Evolutionary conservation across 2,113 vertebrate genomes (phyloP), one percentile per base, ranked within the genome.

Genomic region (Thymallus thymallus): DNA sequence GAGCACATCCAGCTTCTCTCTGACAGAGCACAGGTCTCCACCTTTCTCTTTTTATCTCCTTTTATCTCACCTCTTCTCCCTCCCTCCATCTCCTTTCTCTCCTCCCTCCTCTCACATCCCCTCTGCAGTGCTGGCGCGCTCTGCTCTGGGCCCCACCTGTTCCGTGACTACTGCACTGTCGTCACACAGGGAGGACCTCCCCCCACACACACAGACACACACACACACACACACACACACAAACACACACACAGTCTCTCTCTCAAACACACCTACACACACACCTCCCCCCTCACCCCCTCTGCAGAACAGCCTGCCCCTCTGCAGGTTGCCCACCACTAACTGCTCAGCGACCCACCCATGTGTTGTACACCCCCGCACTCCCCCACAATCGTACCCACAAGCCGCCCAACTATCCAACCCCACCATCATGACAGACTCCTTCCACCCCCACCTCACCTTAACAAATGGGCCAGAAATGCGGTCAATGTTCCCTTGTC

Each of bases 91-190:
- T 55, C 35, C 45, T 46, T n/a, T n/a, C 10, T 41, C 41, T 23
- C 51, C 23, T 24, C 72, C 62, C 58, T 14, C 24, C 58, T 62
- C 35, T 29, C 26, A 9, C 64, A 55, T 6, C 48, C 75, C 32
- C 72, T 80, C 80, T 69, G 83, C 83, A 84, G 80, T 77, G 77
- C 75, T 84, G 83, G 80, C 80, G 82, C 67, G 55, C 80, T 71
- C 68, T 45, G 20, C 70, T 73, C 32, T 65, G 56, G 70, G 71
- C 60, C 26, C 69, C 70, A 84, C 78, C 73, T 84, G 73, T 78
- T 81, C 78, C 13, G 58, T 58, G 70, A 46, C n/a, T 61, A 29
- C 70, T 78, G 69, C 78, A 55, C 72, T 45, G 66, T 72, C 69
- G 72, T 45, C 70, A 62, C 70, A 65, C 69, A 67, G 61, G 75